Base-by-base conservation (phyloP, 1,140 invertebrate genomes). In the Nebria ingens region DNA sequence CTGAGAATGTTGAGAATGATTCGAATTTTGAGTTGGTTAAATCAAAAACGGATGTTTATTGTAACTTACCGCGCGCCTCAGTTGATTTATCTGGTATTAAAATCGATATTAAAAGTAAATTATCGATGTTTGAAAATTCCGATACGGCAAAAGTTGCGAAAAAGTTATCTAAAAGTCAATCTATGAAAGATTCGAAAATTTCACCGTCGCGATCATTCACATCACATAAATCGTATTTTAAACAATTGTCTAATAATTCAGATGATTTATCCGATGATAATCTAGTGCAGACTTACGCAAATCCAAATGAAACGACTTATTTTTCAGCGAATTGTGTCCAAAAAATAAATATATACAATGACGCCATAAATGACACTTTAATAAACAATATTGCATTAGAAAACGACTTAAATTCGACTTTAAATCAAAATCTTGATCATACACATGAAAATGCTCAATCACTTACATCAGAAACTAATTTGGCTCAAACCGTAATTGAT, bases 21-120 rank as follows among this genome's bases (percentile, higher is more conserved):
- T n/a, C 9, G 20, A 59, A 42, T 21, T 62, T 59, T 40, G 25
- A 57, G 19, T 61, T 70, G 52, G 54, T 55, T 2, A 56, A 65
- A 50, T 69, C 68, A 2, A 69, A 69, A 64, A 71, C 69, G 3
- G 68, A 71, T 38, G 58, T 69, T 42, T 52, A 61, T 56, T 64
- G 61, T 29, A 23, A 51, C 2, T 57, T 61, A 59, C 57, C 62
- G 1, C 52, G 66, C 53, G 62, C 55, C 38, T 68, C 66, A 6
- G 64, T 71, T 9, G 67, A 71, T 58, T 59, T 68, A 45, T 63
- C 63, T n/a, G 63, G 68, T 2, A 63, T 56, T 45, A 68, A 68
- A 53, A 66, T 71, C 4, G 58, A 69, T 56, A 64, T 71, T 21
- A 69, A 65, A 45, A 17, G 40, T 12, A 45, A 45, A 17, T 17